Evolutionary conservation across 2,797 vertebrate genomes (phyloP).

Genomic region (Natrix natrix): DNA sequence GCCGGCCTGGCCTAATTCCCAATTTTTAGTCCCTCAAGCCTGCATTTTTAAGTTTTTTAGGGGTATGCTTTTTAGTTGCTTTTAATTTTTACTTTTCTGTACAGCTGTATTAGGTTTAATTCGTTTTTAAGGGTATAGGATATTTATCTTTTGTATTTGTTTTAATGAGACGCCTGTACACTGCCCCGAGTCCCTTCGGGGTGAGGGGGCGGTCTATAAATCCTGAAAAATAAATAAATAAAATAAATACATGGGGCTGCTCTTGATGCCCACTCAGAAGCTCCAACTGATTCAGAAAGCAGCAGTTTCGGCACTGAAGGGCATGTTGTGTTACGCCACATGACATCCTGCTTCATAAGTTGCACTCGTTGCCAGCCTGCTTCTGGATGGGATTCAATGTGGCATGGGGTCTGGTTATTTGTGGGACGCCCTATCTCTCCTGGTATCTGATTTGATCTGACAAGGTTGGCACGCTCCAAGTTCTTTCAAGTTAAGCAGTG

Average conservation of each 20-base stretch:
- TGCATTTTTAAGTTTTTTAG: too few species aligned
- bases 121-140: too few species aligned
- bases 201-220: too few species aligned
- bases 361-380: background rate
- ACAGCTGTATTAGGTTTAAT: too few species aligned
- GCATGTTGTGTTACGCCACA: background rate
- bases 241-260: background rate
- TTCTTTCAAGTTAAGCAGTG: background rate
- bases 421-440: background rate
- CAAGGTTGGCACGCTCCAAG: background rate
- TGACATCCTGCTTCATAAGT: background rate
- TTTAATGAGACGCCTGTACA: too few species aligned
- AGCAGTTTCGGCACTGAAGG: background rate
- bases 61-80: too few species aligned
- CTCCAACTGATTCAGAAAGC: background rate
- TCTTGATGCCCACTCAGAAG: background rate
- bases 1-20: too few species aligned
- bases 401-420: background rate
- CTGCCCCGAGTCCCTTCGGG: too few species aligned
- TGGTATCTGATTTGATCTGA: background rate
- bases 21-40: too few species aligned
- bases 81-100: too few species aligned
- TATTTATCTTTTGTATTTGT: too few species aligned
- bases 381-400: background rate
- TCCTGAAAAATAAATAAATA: too few species aligned